Percentiles rank a stretch among this genome's conserved stretches.
Conservation (phyloP, 2,113 vertebrate genomes). For the Grallaria varia region DNA sequence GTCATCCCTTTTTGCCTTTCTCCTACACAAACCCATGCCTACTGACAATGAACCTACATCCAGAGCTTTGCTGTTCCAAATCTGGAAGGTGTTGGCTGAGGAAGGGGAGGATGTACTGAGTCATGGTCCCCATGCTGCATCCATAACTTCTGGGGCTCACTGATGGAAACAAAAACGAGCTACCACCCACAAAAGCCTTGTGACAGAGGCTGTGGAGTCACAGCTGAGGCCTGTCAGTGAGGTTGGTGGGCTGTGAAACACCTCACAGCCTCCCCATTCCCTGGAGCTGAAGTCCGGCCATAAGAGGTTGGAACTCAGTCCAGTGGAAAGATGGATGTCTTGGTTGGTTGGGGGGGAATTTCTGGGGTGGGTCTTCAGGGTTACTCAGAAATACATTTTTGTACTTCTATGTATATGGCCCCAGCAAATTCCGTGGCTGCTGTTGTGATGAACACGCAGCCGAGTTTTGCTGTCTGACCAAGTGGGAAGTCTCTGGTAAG, state of each 20-base stretch:
- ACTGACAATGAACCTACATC: neutral
- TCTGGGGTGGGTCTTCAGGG: neutral
- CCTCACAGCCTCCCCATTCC: neutral
- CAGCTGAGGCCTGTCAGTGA: neutral
- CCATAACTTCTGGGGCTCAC: neutral
- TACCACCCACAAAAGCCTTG: slow-evolving; percentile 23
- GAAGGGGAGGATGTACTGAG: slow-evolving; percentile 10
- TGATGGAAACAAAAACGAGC: neutral
- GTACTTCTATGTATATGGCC: neutral
- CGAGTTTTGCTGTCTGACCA: neutral
- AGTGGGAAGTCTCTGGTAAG: neutral
- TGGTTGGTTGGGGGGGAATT: neutral
- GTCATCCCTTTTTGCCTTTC: neutral
- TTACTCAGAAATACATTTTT: neutral
- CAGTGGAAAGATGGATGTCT: neutral
- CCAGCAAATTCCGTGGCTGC: neutral
- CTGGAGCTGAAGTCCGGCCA: neutral
- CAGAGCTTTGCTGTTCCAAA: slow-evolving; percentile 36
- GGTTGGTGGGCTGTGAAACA: neutral
- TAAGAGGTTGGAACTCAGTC: neutral
- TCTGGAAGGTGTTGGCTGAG: slow-evolving; percentile 46
- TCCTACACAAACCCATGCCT: neutral
- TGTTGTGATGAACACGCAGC: neutral
- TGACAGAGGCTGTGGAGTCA: neutral
- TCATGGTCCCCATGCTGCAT: neutral